phyloP scores from a whole-genome alignment of 2,888 invertebrate genomes.

The Callinectes sapidus region DNA sequence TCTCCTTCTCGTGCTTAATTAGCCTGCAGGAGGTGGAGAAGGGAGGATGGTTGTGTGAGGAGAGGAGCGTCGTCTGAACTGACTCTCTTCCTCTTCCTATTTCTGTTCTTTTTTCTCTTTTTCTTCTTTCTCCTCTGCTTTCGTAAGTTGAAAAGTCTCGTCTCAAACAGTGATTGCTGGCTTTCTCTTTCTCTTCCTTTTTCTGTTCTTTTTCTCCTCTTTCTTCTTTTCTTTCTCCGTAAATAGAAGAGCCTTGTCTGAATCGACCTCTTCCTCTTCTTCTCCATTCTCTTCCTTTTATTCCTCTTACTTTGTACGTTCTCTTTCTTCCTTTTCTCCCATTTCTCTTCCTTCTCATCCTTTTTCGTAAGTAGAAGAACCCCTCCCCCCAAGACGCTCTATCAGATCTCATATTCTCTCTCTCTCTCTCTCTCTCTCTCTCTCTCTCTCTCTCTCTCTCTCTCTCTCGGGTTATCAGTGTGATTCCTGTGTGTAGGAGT shows the following conservation, averaged over 20 bases:
- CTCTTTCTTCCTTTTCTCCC: not conserved
- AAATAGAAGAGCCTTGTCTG: not conserved
- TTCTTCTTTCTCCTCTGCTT: not conserved
- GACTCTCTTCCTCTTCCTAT: not conserved
- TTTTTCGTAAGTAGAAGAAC: too few relatives aligned
- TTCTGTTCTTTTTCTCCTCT: not conserved
- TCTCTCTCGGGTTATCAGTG: not conserved
- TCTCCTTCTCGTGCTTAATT: conserved; percentile 42
- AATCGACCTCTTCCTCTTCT: not conserved
- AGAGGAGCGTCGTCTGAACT: not conserved
- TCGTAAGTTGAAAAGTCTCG: not conserved
- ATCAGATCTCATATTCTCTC: too few relatives aligned
- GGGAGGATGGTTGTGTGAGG: not conserved
- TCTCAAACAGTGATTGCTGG: not conserved
- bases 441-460: not conserved
- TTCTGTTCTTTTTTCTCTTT: not conserved
- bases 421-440: not conserved
- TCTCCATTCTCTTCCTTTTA: not conserved
- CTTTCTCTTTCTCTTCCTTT: not conserved
- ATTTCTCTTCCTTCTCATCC: not conserved
- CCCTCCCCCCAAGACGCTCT: too few relatives aligned
- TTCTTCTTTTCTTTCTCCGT: not conserved
- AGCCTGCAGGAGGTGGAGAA: not conserved
- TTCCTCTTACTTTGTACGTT: not conserved
- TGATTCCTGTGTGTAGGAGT: not conserved